Evolutionary conservation across 2,888 invertebrate species (phyloP).

Genomic region (Thymelicus sylvestris): DNA sequence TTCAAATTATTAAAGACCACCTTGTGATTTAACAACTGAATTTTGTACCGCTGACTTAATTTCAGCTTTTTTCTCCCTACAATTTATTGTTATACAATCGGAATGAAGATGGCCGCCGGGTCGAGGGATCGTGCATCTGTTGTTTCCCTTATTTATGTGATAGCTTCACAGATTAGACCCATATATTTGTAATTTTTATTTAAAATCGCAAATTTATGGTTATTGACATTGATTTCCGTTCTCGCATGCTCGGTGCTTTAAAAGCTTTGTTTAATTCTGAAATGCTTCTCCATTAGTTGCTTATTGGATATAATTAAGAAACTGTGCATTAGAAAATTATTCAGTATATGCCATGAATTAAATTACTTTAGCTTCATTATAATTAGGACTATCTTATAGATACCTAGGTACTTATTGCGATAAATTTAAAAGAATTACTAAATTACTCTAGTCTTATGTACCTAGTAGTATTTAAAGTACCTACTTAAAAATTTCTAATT

Average conservation of each 20-base stretch:
- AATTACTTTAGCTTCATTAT: too few relatives aligned
- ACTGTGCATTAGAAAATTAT: too few relatives aligned
- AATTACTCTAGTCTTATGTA: too few relatives aligned
- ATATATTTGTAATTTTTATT: constrained; percentile 68
- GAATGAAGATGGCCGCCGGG: constrained; percentile 63
- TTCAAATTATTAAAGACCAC: constrained; percentile 75
- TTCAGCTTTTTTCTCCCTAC: constrained; percentile 62
- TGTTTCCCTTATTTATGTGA: constrained; percentile 78
- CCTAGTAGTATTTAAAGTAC: too few relatives aligned
- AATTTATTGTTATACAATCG: constrained; percentile 77
- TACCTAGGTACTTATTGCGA: too few relatives aligned
- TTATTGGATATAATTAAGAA: not conserved
- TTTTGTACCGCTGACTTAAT: constrained; percentile 71
- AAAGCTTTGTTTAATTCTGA: constrained; percentile 24
- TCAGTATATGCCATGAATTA: too few relatives aligned
- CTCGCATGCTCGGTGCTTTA: constrained; percentile 15
- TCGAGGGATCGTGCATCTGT: constrained; percentile 69
- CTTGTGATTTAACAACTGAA: constrained; percentile 71
- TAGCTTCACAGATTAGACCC: constrained; percentile 67
- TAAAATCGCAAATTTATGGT: constrained; percentile 77
- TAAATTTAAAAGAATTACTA: too few relatives aligned
- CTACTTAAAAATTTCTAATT: too few relatives aligned
- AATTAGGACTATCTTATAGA: too few relatives aligned
- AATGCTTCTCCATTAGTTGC: not conserved
- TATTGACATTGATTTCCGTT: constrained; percentile 59